phyloP scores from a whole-genome alignment of 2,113 vertebrate genomes.

The Scalopus aquaticus region DNA sequence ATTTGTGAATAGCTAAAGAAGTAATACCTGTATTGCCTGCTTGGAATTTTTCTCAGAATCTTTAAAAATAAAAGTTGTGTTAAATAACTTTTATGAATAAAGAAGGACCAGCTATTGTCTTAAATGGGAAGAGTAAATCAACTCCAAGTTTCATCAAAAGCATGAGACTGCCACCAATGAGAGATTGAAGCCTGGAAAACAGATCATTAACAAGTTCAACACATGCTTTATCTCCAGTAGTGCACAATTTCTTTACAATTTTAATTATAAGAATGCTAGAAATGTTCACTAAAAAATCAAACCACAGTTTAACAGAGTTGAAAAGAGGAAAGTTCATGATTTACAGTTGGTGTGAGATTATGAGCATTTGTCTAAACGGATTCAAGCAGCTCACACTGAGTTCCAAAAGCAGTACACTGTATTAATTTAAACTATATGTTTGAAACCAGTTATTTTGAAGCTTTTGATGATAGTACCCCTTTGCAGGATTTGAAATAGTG shows the following conservation, averaged over 20 bases:
- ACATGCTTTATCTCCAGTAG: not conserved
- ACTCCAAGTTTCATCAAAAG: not conserved
- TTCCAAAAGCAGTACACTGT: slow-evolving; percentile 37
- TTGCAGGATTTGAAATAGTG: slow-evolving; percentile 46
- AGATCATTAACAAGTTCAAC: not conserved
- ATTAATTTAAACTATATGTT: slow-evolving; percentile 68
- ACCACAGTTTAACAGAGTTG: not conserved
- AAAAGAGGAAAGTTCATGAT: slow-evolving; percentile 40
- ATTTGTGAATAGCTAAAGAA: not conserved
- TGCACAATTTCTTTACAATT: not conserved
- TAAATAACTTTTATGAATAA: too few species aligned
- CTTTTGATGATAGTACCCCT: slow-evolving; percentile 48
- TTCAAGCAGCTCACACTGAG: slow-evolving; percentile 40
- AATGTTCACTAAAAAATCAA: slow-evolving; percentile 41
- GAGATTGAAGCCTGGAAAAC: not conserved
- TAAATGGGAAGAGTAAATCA: not conserved
- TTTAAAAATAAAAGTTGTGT: not conserved
- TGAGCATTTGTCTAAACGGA: slow-evolving; percentile 53
- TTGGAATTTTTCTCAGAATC: not conserved
- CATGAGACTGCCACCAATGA: not conserved
- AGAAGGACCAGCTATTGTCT: not conserved
- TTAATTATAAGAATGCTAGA: slow-evolving; percentile 20
- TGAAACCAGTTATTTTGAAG: slow-evolving; percentile 66
- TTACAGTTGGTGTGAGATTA: slow-evolving; percentile 49
- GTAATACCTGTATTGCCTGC: not conserved